Base-by-base conservation (phyloP, 2,888 invertebrate species). In the Halocaridina rubra region DNA sequence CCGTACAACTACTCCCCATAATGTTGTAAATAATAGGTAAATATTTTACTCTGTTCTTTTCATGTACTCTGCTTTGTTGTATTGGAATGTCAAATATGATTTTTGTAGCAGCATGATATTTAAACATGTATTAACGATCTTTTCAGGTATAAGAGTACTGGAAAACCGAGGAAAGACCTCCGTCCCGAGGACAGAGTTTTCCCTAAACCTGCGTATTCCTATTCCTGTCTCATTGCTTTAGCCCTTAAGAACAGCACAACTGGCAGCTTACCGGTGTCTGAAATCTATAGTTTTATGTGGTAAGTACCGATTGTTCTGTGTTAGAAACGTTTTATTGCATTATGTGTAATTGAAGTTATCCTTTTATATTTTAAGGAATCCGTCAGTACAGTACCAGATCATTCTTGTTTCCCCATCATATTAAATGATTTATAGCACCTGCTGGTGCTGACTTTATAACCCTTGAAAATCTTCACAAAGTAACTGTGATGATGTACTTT, bases 201-300 rank as follows among this genome's bases (percentile, higher is more conserved):
- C 90, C 98, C 98, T 0, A 99, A 99, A 91, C 99, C 99, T 4
- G 96, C 97, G 2, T 99, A 98, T 92, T 98, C 98, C 16, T 99
- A 99, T 91, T 98, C 98, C 85, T 99, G 98, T 92, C 93, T 99
- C 88, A 99, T 99, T 90, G 98, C 98, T 0, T 96, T 99, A 96
- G 98, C 99, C 3, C 92, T 99, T 88, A 98, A 98, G 92, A 99
- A 99, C 91, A 98, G 98, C 87, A 94, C 95, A 89, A 96, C 96
- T 80, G 98, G 98, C 80, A 96, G 97, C 90, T 92, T 99, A 90
- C 98, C 98, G 3, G 99, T 99, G 46, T 98, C 98, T 13, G 99
- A 99, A 92, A 99, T 99, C 89, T 99, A 99, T 91, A 97, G 96
- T 91, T 99, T 99, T 90, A 98, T 99, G 96, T 98, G 97, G 96